Percentiles rank a stretch among this genome's conserved stretches.
phyloP scores from a whole-genome alignment of 35 echinoderm and acorn worm genomes.

The Stichopus chloronotus region DNA sequence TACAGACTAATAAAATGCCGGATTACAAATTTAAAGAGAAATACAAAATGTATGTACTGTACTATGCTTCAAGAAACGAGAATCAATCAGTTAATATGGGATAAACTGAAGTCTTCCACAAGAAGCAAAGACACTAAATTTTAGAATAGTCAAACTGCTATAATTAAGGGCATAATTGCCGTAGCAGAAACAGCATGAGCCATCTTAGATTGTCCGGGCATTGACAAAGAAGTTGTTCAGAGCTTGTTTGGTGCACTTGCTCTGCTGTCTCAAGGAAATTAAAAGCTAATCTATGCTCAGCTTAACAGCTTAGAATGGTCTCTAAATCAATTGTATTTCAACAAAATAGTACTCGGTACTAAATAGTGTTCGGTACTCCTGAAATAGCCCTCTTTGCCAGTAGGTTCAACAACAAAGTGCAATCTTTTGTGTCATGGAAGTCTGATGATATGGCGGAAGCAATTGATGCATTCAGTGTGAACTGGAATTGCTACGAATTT shows the following conservation, averaged over 20 bases:
- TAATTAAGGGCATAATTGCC: constrained; percentile 38
- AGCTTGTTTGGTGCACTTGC: constrained; percentile 23
- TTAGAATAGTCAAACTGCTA: neutral
- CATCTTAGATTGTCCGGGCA: neutral
- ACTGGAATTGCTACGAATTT: constrained; percentile 41
- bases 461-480: constrained; percentile 76
- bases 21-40: constrained; percentile 25
- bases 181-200: neutral
- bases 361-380: constrained; percentile 45
- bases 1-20: neutral
- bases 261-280: neutral
- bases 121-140: constrained; percentile 48
- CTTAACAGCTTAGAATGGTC: too few relatives aligned
- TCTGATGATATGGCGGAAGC: constrained; percentile 58
- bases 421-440: constrained; percentile 58
- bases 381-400: constrained; percentile 66
- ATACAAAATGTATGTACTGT: neutral
- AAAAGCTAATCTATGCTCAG: neutral
- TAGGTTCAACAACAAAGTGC: constrained; percentile 37
- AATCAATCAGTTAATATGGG: constrained; percentile 31
- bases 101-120: constrained; percentile 6
- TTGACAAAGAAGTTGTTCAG: neutral
- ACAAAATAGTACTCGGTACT: constrained; percentile 19
- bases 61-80: neutral
- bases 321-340: constrained; percentile 31